Evolutionary conservation across 2,113 vertebrate genomes (phyloP), one percentile per base, ranked within the genome.

Genomic region (Andinoacara biseriatus): DNA sequence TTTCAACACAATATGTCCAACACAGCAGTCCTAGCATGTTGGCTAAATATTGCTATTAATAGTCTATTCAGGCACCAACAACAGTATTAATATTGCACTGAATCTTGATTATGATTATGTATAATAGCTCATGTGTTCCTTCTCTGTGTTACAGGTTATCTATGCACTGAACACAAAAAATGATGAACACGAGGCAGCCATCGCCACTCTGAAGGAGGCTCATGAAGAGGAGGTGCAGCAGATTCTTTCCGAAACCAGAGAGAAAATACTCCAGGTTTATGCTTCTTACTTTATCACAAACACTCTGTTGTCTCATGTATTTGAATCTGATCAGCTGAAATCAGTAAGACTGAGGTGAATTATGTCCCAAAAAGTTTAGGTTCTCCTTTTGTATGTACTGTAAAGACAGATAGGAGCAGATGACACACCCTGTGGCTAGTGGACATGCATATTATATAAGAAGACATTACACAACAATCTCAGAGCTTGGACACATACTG

Each of bases 141-240:
- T 74, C 63, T 22, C 35, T 49, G 62, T 46, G 15, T 38, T 56
- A 20, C 93, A 99, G 98, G 98, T 99, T 79, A 99, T 99, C 94
- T 99, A 99, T 91, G 98, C 98, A 58, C 96, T 99, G 88, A 99
- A 99, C 93, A 99, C 98, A n/a, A 99, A 98, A 93, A 99, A 99
- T 65, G 98, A 99, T 74, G 98, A 99, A 74, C 98, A 99, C 6
- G 98, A 99, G 94, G 97, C 97, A 77, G 97, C 97, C 87, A 97
- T 99, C 86, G 96, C 98, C 91, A 97, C 97, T n/a, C 96, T 99
- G 92, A 99, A 97, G 93, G 98, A 99, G 94, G 97, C 97, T n/a
- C 98, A 99, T 0, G 98, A 99, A 91, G 98, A 99, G 94, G 98
- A 99, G 95, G 97, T 99, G 89, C 98, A 99, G 79, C 98, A 99